Base-by-base conservation (phyloP, 2,113 vertebrate species). In the Syngnathus scovelli region DNA sequence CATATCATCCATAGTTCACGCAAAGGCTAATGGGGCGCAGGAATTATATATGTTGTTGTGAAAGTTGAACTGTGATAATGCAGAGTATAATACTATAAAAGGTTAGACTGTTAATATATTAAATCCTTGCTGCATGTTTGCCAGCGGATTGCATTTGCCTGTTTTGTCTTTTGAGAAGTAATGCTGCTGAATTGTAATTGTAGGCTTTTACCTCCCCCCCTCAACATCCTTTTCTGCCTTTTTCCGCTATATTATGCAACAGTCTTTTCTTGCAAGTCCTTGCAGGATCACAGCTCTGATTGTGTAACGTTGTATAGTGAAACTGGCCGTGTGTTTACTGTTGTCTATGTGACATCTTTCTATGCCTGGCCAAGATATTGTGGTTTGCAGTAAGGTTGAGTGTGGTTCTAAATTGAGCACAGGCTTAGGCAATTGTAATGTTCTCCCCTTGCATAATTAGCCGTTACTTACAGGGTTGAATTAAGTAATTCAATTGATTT, bases 161-260 rank as follows among this genome's bases (percentile, higher is more conserved):
- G 58, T 52, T 64, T 37, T 51, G 8, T 21, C 10, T 7, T n/a
- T 21, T n/a, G 6, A 39, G 23, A 75, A 68, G 36, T 36, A 49
- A 55, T 56, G 41, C 64, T 67, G 44, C n/a, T 13, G 48, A 65
- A 60, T 69, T 83, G 39, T 75, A 79, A 75, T 82, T 77, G 65
- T 61, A 71, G 61, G 59, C 38, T 66, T 75, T 65, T n/a, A 37
- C 74, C 52, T 18, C 68, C 66, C 77, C 77, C 11, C 36, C 7
- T 44, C 12, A 15, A 44, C 39, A 61, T 5, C 60, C 27, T 58
- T 64, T 59, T 54, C 36, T 70, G 41, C 38, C 6, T 66, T 60
- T 64, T 15, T 46, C 16, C 70, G 61, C 48, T 38, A n/a, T 38
- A n/a, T 89, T 88, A 76, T 71, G 79, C 84, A 88, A 89, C 61